Conservation (phyloP, 1,140 invertebrate species). For the Drosophila bipectinata region DNA sequence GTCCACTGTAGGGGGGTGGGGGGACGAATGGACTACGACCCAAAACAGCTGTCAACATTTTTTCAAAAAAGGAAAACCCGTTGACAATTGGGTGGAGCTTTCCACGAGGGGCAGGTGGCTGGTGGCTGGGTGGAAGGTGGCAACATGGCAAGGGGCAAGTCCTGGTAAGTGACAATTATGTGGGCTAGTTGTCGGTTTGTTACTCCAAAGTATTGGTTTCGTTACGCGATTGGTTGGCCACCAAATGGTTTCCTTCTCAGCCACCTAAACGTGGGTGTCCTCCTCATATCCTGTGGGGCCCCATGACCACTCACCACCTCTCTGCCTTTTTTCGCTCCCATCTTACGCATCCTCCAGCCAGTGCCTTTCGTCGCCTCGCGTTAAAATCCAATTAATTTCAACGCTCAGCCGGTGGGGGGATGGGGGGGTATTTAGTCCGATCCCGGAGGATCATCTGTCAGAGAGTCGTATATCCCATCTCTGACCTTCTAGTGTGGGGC, state of each 20-base stretch:
- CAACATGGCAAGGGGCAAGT: background rate
- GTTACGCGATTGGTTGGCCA: constrained; percentile 32
- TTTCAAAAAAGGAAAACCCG: constrained; percentile 18
- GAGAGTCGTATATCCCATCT: background rate
- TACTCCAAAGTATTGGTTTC: constrained; percentile 33
- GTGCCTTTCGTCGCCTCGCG: constrained; percentile 35
- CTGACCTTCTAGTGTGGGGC: constrained; percentile 29
- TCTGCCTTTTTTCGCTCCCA: constrained; percentile 17
- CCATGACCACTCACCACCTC: background rate
- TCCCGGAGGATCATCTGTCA: constrained; percentile 32
- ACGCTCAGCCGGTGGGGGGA: constrained; percentile 30
- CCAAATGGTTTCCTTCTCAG: background rate
- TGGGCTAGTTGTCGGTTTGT: constrained; percentile 31
- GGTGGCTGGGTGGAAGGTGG: background rate
- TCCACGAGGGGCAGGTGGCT: background rate
- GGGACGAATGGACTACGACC: constrained; percentile 3
- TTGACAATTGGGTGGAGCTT: constrained; percentile 54
- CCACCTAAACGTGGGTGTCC: background rate
- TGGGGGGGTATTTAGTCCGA: constrained; percentile 27
- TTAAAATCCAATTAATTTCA: constrained; percentile 53
- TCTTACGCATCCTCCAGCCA: constrained; percentile 26
- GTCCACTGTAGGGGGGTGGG: background rate
- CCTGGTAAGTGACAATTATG: constrained; percentile 47
- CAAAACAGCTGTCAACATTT: constrained; percentile 74
- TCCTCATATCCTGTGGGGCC: background rate